phyloP scores from a whole-genome alignment of 2,113 vertebrate genomes.

The Pachycephala philippinensis region DNA sequence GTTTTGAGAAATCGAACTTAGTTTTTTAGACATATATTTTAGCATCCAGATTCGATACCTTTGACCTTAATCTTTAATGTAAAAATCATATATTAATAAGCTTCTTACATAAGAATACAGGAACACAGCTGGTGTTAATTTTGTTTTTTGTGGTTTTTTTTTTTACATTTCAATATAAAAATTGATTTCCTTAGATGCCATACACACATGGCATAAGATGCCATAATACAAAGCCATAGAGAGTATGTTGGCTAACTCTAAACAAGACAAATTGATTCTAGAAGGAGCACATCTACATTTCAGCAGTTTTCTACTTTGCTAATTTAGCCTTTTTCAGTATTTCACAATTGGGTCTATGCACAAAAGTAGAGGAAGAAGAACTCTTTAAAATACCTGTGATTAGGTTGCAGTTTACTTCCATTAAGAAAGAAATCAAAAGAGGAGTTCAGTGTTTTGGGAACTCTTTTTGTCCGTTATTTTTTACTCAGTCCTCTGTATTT shows the following conservation, averaged over 20 bases:
- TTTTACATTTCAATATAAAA: neutral
- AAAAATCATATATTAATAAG: neutral
- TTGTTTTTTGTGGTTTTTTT: neutral
- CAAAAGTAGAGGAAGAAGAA: neutral
- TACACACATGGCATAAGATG: rapidly evolving
- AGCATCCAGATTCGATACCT: neutral
- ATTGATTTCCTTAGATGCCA: neutral
- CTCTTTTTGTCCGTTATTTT: neutral
- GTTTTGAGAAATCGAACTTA: neutral
- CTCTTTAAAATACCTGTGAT: neutral
- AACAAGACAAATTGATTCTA: neutral
- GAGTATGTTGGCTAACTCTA: neutral
- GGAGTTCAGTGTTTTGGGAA: neutral
- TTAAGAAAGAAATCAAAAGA: neutral
- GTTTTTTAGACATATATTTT: neutral
- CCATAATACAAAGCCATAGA: neutral
- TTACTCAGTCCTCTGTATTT: neutral
- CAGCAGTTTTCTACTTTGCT: neutral
- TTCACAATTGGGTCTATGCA: neutral
- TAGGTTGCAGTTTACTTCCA: neutral
- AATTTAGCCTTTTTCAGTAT: neutral
- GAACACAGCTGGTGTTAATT: neutral
- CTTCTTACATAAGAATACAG: neutral
- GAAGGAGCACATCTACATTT: neutral
- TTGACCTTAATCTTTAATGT: neutral